Conservation (phyloP, 1,140 invertebrate species). For the Nasonia vitripennis region DNA sequence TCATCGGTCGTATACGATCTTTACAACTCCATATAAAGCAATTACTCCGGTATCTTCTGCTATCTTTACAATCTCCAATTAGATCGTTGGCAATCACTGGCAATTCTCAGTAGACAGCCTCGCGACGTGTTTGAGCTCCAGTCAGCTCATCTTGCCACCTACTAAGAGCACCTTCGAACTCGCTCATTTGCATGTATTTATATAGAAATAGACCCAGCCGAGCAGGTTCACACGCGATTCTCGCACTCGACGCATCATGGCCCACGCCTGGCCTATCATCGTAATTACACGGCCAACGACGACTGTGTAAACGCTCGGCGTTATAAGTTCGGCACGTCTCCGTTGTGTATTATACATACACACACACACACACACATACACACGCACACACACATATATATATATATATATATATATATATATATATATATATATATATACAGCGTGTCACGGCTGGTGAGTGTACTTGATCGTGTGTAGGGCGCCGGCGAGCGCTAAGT, state of each 20-base stretch:
- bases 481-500: slow-evolving; percentile 56
- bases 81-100: no score
- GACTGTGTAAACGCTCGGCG: slow-evolving; percentile 21
- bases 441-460: slow-evolving; percentile 60
- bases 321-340: not conserved
- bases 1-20: no score
- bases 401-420: no score
- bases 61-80: no score
- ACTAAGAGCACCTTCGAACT: not conserved
- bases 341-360: slow-evolving; percentile 29
- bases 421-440: slow-evolving; percentile 30
- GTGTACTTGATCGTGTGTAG: slow-evolving; percentile 53
- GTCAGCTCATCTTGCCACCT: no score
- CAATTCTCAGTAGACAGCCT: no score
- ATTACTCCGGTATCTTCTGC: no score
- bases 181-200: not conserved
- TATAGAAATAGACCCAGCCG: not conserved
- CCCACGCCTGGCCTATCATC: not conserved
- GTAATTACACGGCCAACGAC: not conserved
- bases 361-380: no score
- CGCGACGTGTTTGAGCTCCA: no score
- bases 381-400: no score
- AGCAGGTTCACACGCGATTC: not conserved
- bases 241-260: not conserved
- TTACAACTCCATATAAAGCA: no score